phyloP scores from a whole-genome alignment of 2,113 vertebrate genomes.

The Poicephalus gulielmi region DNA sequence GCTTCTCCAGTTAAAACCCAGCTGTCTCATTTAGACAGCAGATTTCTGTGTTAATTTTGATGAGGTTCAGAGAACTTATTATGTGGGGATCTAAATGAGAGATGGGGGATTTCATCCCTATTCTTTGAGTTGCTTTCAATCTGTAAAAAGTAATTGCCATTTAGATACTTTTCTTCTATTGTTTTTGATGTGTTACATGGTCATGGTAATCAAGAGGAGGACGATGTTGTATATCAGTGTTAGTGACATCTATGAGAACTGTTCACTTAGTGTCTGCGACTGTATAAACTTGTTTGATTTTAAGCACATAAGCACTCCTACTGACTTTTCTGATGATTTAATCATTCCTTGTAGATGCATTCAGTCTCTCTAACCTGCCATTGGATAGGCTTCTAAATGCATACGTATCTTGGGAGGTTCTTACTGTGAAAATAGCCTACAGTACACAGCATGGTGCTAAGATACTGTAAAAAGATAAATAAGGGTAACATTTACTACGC shows the following conservation, averaged over 20 bases:
- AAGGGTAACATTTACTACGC: not conserved
- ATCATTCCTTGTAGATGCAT: not conserved
- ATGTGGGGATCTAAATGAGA: not conserved
- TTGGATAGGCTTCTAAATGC: not conserved
- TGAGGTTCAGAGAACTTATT: not conserved
- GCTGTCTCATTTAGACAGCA: not conserved
- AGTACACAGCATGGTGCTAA: not conserved
- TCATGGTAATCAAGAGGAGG: not conserved
- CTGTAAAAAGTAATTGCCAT: not conserved
- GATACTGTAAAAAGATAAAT: not conserved
- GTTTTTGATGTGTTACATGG: not conserved
- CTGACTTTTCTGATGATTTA: not conserved
- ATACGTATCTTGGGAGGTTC: rapidly evolving
- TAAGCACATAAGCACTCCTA: not conserved
- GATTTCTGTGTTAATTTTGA: not conserved
- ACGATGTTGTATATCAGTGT: rapidly evolving
- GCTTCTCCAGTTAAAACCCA: not conserved
- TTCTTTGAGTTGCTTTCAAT: not conserved
- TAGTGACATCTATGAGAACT: not conserved
- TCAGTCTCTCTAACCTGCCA: not conserved
- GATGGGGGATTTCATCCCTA: not conserved
- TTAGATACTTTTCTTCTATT: not conserved
- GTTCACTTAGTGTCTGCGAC: not conserved
- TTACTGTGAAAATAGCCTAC: not conserved
- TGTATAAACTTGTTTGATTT: not conserved